Conservation (phyloP, 2,113 vertebrate genomes). For the Octodon degus region DNA sequence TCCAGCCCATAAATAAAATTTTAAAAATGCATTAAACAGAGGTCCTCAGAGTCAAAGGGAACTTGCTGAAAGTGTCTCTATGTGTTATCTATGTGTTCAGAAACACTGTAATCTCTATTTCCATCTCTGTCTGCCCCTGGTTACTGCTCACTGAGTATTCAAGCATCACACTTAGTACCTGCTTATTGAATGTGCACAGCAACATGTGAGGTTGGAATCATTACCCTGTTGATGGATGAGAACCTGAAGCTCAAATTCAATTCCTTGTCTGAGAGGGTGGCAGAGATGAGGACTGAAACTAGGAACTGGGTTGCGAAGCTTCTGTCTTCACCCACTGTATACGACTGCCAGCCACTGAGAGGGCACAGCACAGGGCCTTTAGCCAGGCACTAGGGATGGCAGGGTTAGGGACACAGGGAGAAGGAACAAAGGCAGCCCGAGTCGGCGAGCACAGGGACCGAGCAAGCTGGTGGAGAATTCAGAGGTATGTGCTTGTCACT, state of each 20-base stretch:
- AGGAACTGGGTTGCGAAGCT: not conserved
- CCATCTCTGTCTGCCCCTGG: not conserved
- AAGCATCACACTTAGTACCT: not conserved
- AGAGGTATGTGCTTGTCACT: not conserved
- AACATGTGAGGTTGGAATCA: not conserved
- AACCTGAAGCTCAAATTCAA: not conserved
- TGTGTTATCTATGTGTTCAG: not conserved
- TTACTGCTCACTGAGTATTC: not conserved
- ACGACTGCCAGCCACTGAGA: not conserved
- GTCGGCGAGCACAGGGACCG: not conserved
- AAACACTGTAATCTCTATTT: not conserved
- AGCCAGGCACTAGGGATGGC: no score
- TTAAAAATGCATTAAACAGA: not conserved
- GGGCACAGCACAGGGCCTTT: not conserved
- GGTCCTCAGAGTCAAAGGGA: not conserved
- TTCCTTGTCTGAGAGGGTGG: not conserved
- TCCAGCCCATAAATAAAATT: no score
- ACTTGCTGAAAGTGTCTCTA: not conserved
- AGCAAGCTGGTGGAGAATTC: not conserved
- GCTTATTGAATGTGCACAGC: not conserved
- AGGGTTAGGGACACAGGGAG: not conserved
- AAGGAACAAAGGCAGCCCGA: not conserved
- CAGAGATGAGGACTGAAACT: not conserved
- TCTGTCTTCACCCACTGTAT: not conserved
- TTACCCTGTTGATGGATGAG: not conserved